Evolutionary conservation across 2,888 invertebrate genomes (phyloP).

Genomic region (Auanema sp.): DNA sequence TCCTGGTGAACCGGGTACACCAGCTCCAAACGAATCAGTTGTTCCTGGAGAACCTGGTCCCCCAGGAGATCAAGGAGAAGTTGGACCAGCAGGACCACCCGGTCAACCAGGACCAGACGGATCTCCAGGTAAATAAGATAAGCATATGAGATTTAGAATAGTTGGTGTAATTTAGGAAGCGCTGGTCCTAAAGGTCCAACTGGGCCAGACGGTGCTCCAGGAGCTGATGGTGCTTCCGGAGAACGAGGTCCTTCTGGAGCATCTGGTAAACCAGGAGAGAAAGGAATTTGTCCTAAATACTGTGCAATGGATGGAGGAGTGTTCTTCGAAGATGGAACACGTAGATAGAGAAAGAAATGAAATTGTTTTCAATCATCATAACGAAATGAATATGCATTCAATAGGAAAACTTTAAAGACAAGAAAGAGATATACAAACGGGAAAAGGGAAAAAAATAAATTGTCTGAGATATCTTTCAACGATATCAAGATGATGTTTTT

Average conservation of each 20-base stretch:
- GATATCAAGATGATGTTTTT: too few species aligned
- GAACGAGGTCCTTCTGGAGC: conserved; percentile 42
- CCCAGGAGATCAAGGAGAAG: conserved; percentile 31
- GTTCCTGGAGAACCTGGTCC: conserved; percentile 40
- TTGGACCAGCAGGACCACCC: conserved; percentile 33
- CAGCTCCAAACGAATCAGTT: conserved; percentile 30
- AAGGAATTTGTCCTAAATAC: too few species aligned
- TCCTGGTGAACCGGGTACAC: conserved; percentile 28
- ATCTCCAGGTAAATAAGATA: conserved; percentile 38
- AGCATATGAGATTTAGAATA: too few species aligned
- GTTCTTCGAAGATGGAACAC: too few species aligned
- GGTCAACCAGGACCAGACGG: conserved; percentile 34
- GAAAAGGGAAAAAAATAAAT: too few species aligned
- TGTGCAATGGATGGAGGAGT: too few species aligned
- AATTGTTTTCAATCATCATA: too few species aligned
- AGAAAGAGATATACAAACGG: too few species aligned
- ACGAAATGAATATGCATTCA: too few species aligned
- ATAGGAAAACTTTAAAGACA: too few species aligned
- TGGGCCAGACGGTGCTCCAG: conserved; percentile 23
- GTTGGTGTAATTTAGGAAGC: conserved; percentile 35
- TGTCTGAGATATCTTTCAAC: too few species aligned
- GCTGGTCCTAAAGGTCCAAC: conserved; percentile 48
- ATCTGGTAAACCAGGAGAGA: conserved; percentile 31
- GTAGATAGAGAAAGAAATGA: too few species aligned
- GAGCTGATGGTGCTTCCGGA: conserved; percentile 42